Base-by-base conservation (phyloP, 2,888 invertebrate species). In the Hirudinaria manillensis region DNA sequence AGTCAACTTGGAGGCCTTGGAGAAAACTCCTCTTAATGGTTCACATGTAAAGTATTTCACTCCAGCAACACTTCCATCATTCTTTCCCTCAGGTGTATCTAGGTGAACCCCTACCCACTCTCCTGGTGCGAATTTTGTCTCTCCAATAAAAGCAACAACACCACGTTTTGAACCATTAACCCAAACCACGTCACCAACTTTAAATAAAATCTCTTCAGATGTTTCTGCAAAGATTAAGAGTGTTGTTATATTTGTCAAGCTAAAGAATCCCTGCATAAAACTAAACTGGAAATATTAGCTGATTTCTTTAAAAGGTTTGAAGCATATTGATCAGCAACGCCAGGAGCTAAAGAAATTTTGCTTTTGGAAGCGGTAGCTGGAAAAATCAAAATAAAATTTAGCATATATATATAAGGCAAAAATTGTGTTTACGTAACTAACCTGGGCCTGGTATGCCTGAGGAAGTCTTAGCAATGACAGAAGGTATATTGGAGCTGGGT, bases 111-210 rank as follows among this genome's bases (percentile, higher is more conserved):
- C 86, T 7, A 84, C 84, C 85, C 84, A 85, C 38, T 84, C 84
- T 7, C 85, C 85, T 2, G 83, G 80, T 10, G 85, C 84, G 81
- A 85, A 85, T 80, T 84, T 82, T 6, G 85, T 83, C 77, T 85
- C 84, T 13, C 85, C 85, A 4, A 85, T 80, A 76, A 83, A 85
- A 4, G 85, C 84, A 61, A 85, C 83, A 67, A 80, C 78, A 19
- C 85, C 85, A 0, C 84, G 81, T 76, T 85, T 85, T 13, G 81
- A 82, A 3, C 85, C 85, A 29, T 83, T 82, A 7, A 85, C 84
- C 92, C 93, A 96, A 80, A 97, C 93, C 78, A 91, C 89, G 84
- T 97, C 93, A 38, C 96, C 96, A 83, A 97, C 93, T 82, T 94
- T 94, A 86, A 94, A 96, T 27, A 36, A 55, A n/a, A 27, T 29